These are phyloP conservation scores for Pachycephus smyrnensis DNA, from an alignment of 2,888 invertebrate genomes.

Conservation along the genomic window DNA sequence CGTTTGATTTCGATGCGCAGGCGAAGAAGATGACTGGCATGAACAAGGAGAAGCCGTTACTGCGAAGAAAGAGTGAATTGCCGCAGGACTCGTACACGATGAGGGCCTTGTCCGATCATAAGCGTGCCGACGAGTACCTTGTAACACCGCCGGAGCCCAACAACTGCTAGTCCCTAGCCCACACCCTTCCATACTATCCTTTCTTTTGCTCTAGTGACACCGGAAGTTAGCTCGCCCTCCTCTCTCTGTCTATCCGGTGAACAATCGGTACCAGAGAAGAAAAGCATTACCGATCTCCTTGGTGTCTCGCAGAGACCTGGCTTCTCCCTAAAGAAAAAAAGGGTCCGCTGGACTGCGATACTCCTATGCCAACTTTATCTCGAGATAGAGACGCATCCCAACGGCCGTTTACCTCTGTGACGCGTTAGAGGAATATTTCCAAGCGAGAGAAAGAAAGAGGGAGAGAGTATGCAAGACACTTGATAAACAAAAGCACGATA, in stretches of 20 bases:
- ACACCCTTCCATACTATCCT: slow-evolving; percentile 58
- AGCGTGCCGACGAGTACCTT: slow-evolving; percentile 91
- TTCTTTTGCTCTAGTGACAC: slow-evolving; percentile 57
- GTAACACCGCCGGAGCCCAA: slow-evolving; percentile 87
- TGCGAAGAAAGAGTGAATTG: slow-evolving; percentile 95
- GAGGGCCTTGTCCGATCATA: slow-evolving; percentile 91
- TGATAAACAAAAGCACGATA: no score
- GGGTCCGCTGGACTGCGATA: background rate
- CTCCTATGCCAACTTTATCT: background rate
- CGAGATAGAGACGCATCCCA: no score
- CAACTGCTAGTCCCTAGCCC: slow-evolving; percentile 80
- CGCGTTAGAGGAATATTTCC: no score
- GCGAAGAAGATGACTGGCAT: slow-evolving; percentile 56
- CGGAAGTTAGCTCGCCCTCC: slow-evolving; percentile 50
- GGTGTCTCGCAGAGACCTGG: no score
- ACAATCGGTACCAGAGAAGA: background rate
- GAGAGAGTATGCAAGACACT: no score
- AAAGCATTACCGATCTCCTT: background rate
- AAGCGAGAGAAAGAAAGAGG: no score
- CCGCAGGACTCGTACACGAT: slow-evolving; percentile 94
- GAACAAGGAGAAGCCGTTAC: slow-evolving; percentile 83
- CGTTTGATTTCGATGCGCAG: slow-evolving; percentile 29
- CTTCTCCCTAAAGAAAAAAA: background rate
- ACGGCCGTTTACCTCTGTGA: no score
- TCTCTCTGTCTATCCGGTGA: background rate